phyloP scores from a whole-genome alignment of 2,797 vertebrate species.

The Zonotrichia albicollis region DNA sequence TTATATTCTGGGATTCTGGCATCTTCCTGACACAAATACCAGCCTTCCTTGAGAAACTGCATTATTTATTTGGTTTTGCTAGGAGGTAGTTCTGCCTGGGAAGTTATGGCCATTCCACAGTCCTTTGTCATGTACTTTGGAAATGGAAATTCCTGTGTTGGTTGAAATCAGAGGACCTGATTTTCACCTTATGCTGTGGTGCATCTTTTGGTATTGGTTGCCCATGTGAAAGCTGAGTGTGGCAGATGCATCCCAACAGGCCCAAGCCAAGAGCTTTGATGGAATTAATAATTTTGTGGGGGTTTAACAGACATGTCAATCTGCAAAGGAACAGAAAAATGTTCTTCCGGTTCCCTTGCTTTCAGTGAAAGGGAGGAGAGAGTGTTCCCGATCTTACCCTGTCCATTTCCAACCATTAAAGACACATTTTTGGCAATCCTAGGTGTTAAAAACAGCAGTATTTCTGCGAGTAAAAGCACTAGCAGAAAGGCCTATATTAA shows the following conservation, averaged over 20 bases:
- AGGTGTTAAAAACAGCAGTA: neutral
- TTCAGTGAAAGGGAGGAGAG: neutral
- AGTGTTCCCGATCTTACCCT: neutral
- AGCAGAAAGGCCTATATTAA: neutral
- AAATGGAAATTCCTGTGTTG: neutral
- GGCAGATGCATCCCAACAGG: neutral
- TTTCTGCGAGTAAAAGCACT: neutral
- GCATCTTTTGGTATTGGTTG: neutral
- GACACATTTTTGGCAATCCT: neutral
- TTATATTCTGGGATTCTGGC: constrained; percentile 12
- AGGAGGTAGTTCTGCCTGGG: neutral
- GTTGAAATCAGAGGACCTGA: neutral
- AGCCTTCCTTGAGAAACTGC: neutral
- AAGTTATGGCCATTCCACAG: neutral
- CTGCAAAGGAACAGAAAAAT: neutral
- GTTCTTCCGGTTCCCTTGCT: neutral
- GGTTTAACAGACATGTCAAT: neutral
- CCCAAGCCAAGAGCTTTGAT: neutral
- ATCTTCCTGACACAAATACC: neutral
- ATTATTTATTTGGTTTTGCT: constrained; percentile 22
- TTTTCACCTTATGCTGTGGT: neutral
- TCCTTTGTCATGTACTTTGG: neutral
- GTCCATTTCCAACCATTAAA: neutral
- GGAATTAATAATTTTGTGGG: neutral
- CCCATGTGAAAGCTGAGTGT: neutral